Percentiles rank a stretch among this genome's conserved stretches.
Conservation (phyloP, 2,113 vertebrate species). For the Bufo gargarizans region DNA sequence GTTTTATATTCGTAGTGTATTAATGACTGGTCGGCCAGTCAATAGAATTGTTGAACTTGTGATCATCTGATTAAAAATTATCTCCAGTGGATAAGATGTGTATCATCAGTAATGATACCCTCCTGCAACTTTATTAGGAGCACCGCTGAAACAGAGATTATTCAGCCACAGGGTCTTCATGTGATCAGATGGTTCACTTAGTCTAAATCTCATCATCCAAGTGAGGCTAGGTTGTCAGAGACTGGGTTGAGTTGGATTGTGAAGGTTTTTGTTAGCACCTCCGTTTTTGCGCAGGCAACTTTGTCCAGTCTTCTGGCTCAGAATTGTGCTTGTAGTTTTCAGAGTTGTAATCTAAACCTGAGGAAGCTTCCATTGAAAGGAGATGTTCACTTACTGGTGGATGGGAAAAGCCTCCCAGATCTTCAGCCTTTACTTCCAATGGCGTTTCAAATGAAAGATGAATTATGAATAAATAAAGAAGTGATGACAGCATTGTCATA, state of each 20-base stretch:
- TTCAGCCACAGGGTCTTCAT: no score
- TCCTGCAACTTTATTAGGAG: background rate
- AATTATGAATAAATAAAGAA: background rate
- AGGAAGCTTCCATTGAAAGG: background rate
- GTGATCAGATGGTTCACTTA: no score
- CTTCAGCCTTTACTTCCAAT: background rate
- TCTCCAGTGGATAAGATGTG: background rate
- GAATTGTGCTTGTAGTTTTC: no score
- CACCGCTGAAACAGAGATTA: background rate
- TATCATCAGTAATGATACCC: background rate
- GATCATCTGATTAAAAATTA: background rate
- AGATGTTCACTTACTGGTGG: constrained; percentile 12
- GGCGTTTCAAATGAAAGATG: background rate
- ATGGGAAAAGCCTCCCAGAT: background rate
- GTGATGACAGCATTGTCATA: background rate
- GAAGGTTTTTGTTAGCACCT: no score
- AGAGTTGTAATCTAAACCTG: background rate
- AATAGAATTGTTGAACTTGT: no score
- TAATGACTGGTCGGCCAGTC: no score
- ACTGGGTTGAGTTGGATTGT: no score
- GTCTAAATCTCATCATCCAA: no score
- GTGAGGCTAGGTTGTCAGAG: no score
- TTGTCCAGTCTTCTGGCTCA: no score
- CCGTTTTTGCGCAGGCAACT: no score
- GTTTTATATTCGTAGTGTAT: no score